These are phyloP conservation scores for Apostichopus japonicus DNA, from an alignment of 35 echinoderm and acorn worm species.

Conservation along the genomic window DNA sequence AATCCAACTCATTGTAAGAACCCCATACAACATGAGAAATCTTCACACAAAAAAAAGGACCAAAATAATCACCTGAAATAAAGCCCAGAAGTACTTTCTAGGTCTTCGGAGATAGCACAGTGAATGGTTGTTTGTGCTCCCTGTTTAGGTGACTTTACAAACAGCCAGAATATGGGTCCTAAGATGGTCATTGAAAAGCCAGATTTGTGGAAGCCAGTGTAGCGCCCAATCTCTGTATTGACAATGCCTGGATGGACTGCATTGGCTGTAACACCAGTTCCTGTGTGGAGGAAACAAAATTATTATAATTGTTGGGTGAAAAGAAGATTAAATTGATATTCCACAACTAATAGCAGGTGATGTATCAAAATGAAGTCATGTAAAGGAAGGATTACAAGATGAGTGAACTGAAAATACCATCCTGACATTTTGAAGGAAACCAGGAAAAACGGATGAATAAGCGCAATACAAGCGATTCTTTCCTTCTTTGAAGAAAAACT, in stretches of 20 bases:
- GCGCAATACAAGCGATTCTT: no score
- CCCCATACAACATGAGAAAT: no score
- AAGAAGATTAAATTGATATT: neutral
- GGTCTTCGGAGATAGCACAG: constrained; percentile 82
- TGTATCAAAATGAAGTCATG: no score
- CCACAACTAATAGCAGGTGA: no score
- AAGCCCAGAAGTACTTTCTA: constrained; percentile 75
- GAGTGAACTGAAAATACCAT: no score
- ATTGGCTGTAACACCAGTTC: constrained; percentile 92
- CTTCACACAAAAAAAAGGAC: neutral
- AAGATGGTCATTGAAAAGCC: constrained; percentile 78
- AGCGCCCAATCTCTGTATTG: constrained; percentile 80
- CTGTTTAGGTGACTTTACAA: constrained; percentile 81
- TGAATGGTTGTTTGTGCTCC: constrained; percentile 87
- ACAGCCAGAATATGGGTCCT: constrained; percentile 87
- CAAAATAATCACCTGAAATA: constrained; percentile 76
- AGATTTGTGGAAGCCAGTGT: constrained; percentile 84
- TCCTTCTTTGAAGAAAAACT: no score
- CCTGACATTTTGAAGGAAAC: no score
- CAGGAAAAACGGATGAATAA: no score
- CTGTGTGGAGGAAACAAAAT: constrained; percentile 32
- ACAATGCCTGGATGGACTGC: constrained; percentile 87
- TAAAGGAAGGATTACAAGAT: no score
- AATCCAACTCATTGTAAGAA: no score
- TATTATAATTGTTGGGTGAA: neutral